Percentiles rank a stretch among this genome's conserved stretches.
Evolutionary conservation across 2,888 invertebrate species (phyloP).

Genomic region (Argyresthia goedartella): DNA sequence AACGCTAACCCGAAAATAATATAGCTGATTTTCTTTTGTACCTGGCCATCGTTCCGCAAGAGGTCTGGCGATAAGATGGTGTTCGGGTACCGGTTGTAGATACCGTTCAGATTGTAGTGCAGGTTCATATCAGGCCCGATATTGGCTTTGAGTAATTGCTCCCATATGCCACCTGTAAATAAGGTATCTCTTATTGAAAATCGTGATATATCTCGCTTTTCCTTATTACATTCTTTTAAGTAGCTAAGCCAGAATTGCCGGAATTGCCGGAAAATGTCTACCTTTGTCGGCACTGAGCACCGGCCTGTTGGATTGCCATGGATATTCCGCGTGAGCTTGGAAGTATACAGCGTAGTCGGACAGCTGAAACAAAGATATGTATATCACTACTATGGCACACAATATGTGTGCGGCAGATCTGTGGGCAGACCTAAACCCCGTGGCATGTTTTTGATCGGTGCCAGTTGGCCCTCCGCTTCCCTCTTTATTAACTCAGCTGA

Average conservation of each 20-base stretch:
- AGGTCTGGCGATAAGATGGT: constrained; percentile 40
- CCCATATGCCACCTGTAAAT: constrained; percentile 55
- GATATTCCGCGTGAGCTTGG: constrained; percentile 63
- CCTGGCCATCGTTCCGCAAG: constrained; percentile 56
- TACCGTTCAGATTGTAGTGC: constrained; percentile 60
- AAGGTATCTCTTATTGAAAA: not conserved
- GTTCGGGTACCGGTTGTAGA: constrained; percentile 53
- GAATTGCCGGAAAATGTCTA: too few species aligned
- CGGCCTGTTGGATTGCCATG: constrained; percentile 58
- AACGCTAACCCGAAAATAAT: too few species aligned
- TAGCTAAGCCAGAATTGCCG: too few species aligned
- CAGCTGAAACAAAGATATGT: constrained; percentile 28
- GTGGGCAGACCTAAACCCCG: too few species aligned
- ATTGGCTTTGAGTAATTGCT: constrained; percentile 58
- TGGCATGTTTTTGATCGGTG: too few species aligned
- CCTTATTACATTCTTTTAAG: too few species aligned
- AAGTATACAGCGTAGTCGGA: constrained; percentile 60
- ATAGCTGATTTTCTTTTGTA: constrained; percentile 11
- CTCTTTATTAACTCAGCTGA: too few species aligned
- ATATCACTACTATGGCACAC: too few species aligned
- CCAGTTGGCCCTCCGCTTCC: too few species aligned
- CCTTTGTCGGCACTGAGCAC: constrained; percentile 18
- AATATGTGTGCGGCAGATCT: too few species aligned
- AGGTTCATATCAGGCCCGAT: constrained; percentile 65
- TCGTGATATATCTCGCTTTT: too few species aligned